phyloP scores from a whole-genome alignment of 1,140 invertebrate genomes.

The Elysia chlorotica region DNA sequence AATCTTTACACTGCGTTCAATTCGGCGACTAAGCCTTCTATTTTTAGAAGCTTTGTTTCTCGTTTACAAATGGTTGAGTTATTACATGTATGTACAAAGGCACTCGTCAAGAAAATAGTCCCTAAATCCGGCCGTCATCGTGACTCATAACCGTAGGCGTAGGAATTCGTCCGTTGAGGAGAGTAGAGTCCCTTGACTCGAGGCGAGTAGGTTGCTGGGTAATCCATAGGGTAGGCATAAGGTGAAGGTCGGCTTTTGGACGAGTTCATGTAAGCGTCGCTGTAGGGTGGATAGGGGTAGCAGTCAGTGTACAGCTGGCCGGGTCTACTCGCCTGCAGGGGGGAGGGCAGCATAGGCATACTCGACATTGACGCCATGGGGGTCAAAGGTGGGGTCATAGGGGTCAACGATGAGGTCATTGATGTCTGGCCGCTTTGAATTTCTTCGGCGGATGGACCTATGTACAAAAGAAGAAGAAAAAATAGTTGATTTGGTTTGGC shows the following conservation, averaged over 20 bases:
- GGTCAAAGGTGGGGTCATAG: conserved; percentile 21
- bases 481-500: not conserved
- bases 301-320: conserved; percentile 16
- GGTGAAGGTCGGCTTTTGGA: conserved; percentile 18
- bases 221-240: conserved; percentile 15
- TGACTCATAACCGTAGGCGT: no score
- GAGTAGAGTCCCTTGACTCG: conserved; percentile 14
- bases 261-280: conserved; percentile 17
- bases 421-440: conserved; percentile 5
- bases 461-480: not conserved
- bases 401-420: conserved; percentile 6
- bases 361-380: conserved; percentile 5
- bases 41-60: no score
- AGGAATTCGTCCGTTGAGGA: no score
- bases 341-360: conserved; percentile 12
- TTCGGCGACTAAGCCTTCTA: no score
- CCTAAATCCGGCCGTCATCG: no score
- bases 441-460: not conserved
- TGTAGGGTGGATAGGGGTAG: conserved; percentile 18
- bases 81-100: no score
- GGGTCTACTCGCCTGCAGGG: conserved; percentile 1
- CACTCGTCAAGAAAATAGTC: no score
- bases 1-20: no score
- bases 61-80: no score
- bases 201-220: conserved; percentile 6